phyloP scores from a whole-genome alignment of 92 coral and sea anemone species.

The Heteractis magnifica region DNA sequence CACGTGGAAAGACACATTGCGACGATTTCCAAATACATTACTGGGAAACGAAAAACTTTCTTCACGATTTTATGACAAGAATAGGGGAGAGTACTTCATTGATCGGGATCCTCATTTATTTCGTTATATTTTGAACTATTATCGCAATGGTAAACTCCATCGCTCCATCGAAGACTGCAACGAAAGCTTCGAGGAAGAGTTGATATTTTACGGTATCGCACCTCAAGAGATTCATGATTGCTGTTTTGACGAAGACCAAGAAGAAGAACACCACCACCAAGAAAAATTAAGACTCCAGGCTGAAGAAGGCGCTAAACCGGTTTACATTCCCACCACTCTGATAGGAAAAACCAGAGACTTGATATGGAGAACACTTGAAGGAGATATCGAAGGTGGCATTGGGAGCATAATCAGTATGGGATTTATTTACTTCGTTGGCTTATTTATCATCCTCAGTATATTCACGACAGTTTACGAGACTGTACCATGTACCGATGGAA shows the following conservation, averaged over 20 bases:
- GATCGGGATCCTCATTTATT: constrained; percentile 94
- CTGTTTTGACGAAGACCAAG: constrained; percentile 82
- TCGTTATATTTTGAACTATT: constrained; percentile 89
- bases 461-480: constrained; percentile 92
- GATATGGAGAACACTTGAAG: constrained; percentile 77
- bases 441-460: constrained; percentile 88
- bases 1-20: constrained; percentile 84
- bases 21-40: constrained; percentile 83
- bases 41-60: constrained; percentile 79
- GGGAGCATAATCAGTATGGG: constrained; percentile 69
- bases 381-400: constrained; percentile 70
- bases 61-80: constrained; percentile 74
- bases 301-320: constrained; percentile 17
- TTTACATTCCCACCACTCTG: not conserved
- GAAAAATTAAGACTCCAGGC: constrained; percentile 52
- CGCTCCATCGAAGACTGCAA: constrained; percentile 89
- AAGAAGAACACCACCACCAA: constrained; percentile 56
- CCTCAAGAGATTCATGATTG: constrained; percentile 87
- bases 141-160: constrained; percentile 92
- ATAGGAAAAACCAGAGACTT: constrained; percentile 56
- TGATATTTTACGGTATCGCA: constrained; percentile 78
- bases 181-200: constrained; percentile 82
- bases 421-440: constrained; percentile 72
- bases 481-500: constrained; percentile 71
- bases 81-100: constrained; percentile 82